A percentile compares a stretch with the other conserved stretches of the same genome.
Evolutionary conservation across 2,113 vertebrate species (phyloP).

Genomic region (Rhinolophus ferrumequinum): DNA sequence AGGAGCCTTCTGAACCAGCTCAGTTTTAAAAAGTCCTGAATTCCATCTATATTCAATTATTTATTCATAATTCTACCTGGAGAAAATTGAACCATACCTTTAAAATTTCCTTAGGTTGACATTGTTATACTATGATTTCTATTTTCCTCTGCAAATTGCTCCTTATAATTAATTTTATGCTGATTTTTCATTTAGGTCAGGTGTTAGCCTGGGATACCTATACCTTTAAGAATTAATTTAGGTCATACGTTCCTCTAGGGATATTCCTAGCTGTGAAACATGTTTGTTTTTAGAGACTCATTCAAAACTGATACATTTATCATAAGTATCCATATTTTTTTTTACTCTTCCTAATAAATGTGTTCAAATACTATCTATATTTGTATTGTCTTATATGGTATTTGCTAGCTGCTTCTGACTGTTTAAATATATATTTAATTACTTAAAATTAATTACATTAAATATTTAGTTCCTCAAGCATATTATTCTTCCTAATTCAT

Average conservation of each 20-base stretch:
- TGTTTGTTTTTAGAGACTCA: neutral
- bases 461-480: neutral
- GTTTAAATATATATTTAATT: neutral
- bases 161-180: neutral
- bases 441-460: neutral
- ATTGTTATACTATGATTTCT: neutral
- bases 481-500: neutral
- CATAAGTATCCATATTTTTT: neutral
- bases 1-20: neutral
- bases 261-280: neutral
- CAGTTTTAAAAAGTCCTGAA: neutral
- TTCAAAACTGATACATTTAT: neutral
- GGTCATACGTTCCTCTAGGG: neutral
- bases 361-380: neutral
- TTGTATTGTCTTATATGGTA: neutral
- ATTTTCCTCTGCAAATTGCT: constrained; percentile 31
- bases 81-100: neutral
- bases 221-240: neutral
- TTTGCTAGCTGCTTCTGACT: neutral
- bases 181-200: neutral
- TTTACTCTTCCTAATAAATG: neutral
- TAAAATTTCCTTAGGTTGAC: neutral
- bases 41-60: neutral
- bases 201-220: neutral
- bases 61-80: neutral